Evolutionary conservation across 1,140 invertebrate genomes (phyloP), one percentile per base, ranked within the genome.

Genomic region (Trissolcus basalis): DNA sequence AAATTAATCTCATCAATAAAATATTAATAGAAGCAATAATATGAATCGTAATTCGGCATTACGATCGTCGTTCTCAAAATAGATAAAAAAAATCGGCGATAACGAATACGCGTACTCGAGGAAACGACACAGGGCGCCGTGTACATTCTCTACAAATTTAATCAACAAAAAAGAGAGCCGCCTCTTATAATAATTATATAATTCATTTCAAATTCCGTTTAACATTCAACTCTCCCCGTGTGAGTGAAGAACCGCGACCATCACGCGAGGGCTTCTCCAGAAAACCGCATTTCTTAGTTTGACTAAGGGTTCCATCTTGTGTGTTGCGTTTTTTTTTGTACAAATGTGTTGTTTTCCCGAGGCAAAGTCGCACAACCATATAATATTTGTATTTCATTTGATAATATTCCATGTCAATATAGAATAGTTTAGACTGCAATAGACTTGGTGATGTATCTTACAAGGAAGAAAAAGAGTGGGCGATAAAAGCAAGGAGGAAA

Each of bases 1-100:
- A 67, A 69, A 55, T 14, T 68, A 59, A 64, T 64, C 19, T 27
- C 19, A 43, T 55, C 64, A 48, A 68, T 61, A 56, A 61, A 69
- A 68, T 68, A 53, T 59, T 53, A 53, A 76, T 79, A 67, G 65
- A 70, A 76, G 54, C 73, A 78, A 79, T 78, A 71, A 44, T 50
- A 54, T 58, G 53, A 71, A 65, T 65, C 53, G 54, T 64, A 64
- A 68, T 51, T 50, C 44, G 51, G n/a, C 9, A 39, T 9, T 39
- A 39, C n/a, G 70, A 77, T 61, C 60, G 67, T 61, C 60, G 67
- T 72, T 74, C 71, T 75, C 48, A 68, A 64, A 69, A 64, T 58
- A 56, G 69, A 72, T 77, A 74, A n/a, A n/a, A n/a, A n/a, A n/a
- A 79, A 78, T 77, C 71, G 45, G 56, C n/a, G n/a, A n/a, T 71